Evolutionary conservation across 1,140 invertebrate species (phyloP), one percentile per base, ranked within the genome.

Genomic region (Nasonia giraulti): DNA sequence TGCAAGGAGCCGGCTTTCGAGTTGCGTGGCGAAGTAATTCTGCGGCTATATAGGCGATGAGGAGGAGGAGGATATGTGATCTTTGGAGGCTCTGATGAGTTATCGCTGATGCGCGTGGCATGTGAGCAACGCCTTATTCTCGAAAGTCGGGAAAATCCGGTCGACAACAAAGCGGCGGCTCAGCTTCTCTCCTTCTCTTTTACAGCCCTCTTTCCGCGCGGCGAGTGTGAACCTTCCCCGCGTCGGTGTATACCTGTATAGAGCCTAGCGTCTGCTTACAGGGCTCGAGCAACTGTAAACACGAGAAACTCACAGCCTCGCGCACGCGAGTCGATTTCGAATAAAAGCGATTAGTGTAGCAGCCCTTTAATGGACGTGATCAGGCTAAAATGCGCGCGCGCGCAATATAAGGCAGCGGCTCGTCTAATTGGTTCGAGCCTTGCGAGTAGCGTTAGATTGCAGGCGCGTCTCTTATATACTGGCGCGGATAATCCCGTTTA

Each of bases 361-460:
- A 27, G 27, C 40, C 74, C 23, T 82, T 40, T 44, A 86, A 50
- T 47, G 69, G 17, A 82, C 71, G 27, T 31, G 84, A 87, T 86
- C 40, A 76, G n/a, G 79, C 77, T 85, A 85, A 85, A 87, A 85
- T 79, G 80, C 62, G 81, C 76, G 80, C 23, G 27, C 27, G 27
- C 27, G 83, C 75, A 86, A 87, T 88, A 87, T 88, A 86, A 88
- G 77, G n/a, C 55, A 37, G 2, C 77, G 31, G 55, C 66, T 83
- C 85, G 62, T 83, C 84, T 87, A 87, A 87, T 87, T 87, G 87
- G 77, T 71, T 81, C 33, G 62, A 85, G 55, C 81, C 75, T 77
- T 37, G 68, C 27, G 40, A 44, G 40, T 31, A 37, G 75, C 80
- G 83, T 4, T 50, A 68, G 69, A 68, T 66, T 17, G 20, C 47